Conservation (phyloP, 2,113 vertebrate genomes). For the Notarius lentiginosus region DNA sequence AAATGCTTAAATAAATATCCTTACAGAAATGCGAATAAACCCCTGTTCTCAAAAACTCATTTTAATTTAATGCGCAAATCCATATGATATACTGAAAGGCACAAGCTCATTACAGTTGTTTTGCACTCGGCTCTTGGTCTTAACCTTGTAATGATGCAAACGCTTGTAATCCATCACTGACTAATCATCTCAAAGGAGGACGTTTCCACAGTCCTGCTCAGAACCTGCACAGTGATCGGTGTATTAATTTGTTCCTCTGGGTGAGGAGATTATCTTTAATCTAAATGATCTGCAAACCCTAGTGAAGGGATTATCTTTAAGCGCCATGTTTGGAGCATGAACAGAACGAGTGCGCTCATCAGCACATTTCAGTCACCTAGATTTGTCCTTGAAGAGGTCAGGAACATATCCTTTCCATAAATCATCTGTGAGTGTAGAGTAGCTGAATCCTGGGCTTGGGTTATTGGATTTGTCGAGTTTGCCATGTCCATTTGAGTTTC, state of each 20-base stretch:
- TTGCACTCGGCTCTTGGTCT: conserved; percentile 76
- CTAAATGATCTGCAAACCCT: conserved; percentile 78
- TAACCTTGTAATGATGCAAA: conserved; percentile 80
- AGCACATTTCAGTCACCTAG: neutral
- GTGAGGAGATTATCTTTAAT: conserved; percentile 84
- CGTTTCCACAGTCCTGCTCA: conserved; percentile 73
- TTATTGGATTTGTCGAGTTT: neutral
- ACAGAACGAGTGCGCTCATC: conserved; percentile 4
- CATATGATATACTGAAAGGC: conserved; percentile 50
- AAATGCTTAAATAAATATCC: neutral
- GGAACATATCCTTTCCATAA: neutral
- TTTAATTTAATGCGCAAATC: neutral
- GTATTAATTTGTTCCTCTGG: conserved; percentile 76
- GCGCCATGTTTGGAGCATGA: conserved; percentile 65
- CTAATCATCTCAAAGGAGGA: conserved; percentile 79
- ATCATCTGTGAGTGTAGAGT: too few relatives aligned
- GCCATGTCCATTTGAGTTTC: neutral
- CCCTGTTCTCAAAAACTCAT: too few relatives aligned
- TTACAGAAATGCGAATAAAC: neutral
- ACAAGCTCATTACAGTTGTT: conserved; percentile 70
- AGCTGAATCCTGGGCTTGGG: neutral
- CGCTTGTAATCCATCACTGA: conserved; percentile 78
- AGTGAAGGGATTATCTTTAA: conserved; percentile 77
- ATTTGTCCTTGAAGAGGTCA: conserved; percentile 2
- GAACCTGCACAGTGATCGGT: conserved; percentile 78